A percentile compares a stretch with the other conserved stretches of the same genome.
phyloP scores from a whole-genome alignment of 2,888 invertebrate genomes.

The Drosophila kanekoi region DNA sequence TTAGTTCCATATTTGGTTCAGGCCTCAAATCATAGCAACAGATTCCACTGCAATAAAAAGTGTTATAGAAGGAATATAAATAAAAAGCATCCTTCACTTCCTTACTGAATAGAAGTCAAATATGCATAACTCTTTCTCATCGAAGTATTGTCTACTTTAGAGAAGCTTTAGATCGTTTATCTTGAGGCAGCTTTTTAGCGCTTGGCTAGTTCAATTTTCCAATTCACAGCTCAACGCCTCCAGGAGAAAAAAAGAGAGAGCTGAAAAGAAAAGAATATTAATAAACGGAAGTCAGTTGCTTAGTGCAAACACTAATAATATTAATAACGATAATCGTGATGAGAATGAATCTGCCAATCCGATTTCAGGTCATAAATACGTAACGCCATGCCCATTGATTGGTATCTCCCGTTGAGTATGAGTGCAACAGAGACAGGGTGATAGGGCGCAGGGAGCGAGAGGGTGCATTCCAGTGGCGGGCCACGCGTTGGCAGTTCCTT shows the following conservation, averaged over 20 bases:
- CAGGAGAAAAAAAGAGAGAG: not conserved
- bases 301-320: constrained; percentile 71
- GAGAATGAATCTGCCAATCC: constrained; percentile 65
- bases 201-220: constrained; percentile 50
- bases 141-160: not conserved
- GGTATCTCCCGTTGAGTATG: constrained; percentile 31
- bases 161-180: constrained; percentile 31
- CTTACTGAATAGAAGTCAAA: too few relatives aligned
- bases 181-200: constrained; percentile 10
- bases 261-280: constrained; percentile 9
- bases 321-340: constrained; percentile 73
- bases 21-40: too few relatives aligned
- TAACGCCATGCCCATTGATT: constrained; percentile 35
- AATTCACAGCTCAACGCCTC: constrained; percentile 61
- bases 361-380: constrained; percentile 73
- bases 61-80: too few relatives aligned
- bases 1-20: too few relatives aligned
- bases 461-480: constrained; percentile 33
- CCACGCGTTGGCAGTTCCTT: constrained; percentile 82
- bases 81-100: too few relatives aligned
- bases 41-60: too few relatives aligned
- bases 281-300: constrained; percentile 43
- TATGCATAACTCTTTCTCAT: constrained; percentile 1
- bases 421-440: constrained; percentile 19
- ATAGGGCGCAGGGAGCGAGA: constrained; percentile 15